These are phyloP conservation scores for western clawed frog (Xenopus tropicalis) DNA, from an alignment of 2,113 vertebrate species.

Conservation along the genomic window UCB_Xtro_10.0 CM004447.2:19012501-19013000, in stretches of 20 bases:
- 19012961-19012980: no score
- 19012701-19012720: conserved; percentile 63
- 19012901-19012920: neutral
- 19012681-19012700: conserved; percentile 76
- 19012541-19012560: conserved; percentile 65
- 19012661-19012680: conserved; percentile 80
- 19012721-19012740: conserved; percentile 66
- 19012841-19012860: neutral
- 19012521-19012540: conserved; percentile 72
- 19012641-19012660: conserved; percentile 77
- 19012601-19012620: conserved; percentile 70
- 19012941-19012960: no score
- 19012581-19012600: conserved; percentile 82
- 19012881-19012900: neutral
- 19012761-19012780: conserved; percentile 64
- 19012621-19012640: conserved; percentile 79
- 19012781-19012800: conserved; percentile 57
- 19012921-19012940: neutral
- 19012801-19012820: neutral
- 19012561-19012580: conserved; percentile 65
- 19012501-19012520: conserved; percentile 59
- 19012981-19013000: no score
- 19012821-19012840: neutral
- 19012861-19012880: neutral
- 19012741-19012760: conserved; percentile 74